phyloP scores from a whole-genome alignment of 2,113 vertebrate genomes.

The Elaphurus davidianus region DNA sequence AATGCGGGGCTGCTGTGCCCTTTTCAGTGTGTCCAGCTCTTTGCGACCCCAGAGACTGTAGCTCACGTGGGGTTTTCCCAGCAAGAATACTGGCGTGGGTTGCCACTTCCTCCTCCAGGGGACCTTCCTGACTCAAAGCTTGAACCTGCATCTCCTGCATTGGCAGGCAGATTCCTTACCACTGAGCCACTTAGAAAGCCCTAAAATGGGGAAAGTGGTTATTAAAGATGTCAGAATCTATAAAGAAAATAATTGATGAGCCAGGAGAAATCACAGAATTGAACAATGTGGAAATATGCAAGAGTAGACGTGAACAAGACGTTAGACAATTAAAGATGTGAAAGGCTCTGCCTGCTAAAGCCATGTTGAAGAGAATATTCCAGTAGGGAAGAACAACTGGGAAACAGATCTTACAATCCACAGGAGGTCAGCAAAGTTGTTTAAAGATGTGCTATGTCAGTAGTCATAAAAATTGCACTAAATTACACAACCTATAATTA shows the following conservation, averaged over 20 bases:
- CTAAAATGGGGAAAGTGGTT: neutral
- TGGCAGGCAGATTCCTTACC: neutral
- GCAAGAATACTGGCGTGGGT: neutral
- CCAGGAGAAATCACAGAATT: neutral
- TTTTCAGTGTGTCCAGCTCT: neutral
- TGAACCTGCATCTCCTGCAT: neutral
- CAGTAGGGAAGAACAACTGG: neutral
- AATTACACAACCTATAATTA: conserved; percentile 58
- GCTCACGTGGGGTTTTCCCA: neutral
- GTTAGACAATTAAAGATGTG: conserved; percentile 36
- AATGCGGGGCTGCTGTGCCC: neutral
- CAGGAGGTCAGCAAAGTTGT: neutral
- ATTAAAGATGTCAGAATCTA: neutral
- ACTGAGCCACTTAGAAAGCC: neutral
- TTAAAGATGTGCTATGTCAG: conserved; percentile 43
- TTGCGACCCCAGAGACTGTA: neutral
- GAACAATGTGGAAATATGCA: neutral
- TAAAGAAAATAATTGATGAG: neutral
- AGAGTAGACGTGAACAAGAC: neutral
- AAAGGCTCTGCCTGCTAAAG: neutral
- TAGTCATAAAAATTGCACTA: conserved; percentile 38
- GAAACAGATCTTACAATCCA: conserved; percentile 18
- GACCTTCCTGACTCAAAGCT: neutral
- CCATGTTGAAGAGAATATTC: conserved; percentile 28
- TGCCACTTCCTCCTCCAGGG: neutral